Conservation (phyloP, 2,888 invertebrate species). For the Lymantria monacha region DNA sequence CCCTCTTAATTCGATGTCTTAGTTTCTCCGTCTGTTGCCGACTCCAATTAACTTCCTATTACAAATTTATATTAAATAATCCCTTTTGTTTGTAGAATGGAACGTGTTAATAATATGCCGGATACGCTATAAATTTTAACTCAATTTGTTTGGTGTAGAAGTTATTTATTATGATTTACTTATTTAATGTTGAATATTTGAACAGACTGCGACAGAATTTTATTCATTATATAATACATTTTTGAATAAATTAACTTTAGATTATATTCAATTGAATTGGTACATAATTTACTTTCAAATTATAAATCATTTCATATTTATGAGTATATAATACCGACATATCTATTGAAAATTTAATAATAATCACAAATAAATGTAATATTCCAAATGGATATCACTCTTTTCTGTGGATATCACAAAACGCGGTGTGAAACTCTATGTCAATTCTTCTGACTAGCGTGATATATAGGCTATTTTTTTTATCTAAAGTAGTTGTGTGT, state of each 20-base stretch:
- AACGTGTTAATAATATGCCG: slow-evolving; percentile 36
- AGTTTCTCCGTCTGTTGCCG: slow-evolving; percentile 54
- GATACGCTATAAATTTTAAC: slow-evolving; percentile 21
- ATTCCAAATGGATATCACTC: too few species aligned
- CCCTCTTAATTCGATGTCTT: slow-evolving; percentile 66
- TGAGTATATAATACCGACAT: too few species aligned
- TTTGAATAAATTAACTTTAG: neutral
- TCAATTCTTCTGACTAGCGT: too few species aligned
- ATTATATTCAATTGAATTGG: neutral
- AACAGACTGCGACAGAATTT: neutral
- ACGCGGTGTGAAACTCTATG: too few species aligned
- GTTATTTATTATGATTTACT: slow-evolving; percentile 22
- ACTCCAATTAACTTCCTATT: slow-evolving; percentile 74
- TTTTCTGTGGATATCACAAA: too few species aligned
- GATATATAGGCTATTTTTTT: too few species aligned
- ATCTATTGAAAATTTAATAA: too few species aligned
- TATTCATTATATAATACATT: neutral
- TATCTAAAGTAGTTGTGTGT: too few species aligned
- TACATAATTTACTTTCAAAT: neutral
- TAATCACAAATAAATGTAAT: too few species aligned
- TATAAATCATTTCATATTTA: too few species aligned
- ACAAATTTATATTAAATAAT: slow-evolving; percentile 70
- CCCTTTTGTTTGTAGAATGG: slow-evolving; percentile 53
- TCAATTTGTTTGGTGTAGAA: slow-evolving; percentile 17
- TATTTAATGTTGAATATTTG: slow-evolving; percentile 6